Evolutionary conservation across 1,140 invertebrate genomes (phyloP), one percentile per base, ranked within the genome.

Genomic region (Drosophila erecta): DNA sequence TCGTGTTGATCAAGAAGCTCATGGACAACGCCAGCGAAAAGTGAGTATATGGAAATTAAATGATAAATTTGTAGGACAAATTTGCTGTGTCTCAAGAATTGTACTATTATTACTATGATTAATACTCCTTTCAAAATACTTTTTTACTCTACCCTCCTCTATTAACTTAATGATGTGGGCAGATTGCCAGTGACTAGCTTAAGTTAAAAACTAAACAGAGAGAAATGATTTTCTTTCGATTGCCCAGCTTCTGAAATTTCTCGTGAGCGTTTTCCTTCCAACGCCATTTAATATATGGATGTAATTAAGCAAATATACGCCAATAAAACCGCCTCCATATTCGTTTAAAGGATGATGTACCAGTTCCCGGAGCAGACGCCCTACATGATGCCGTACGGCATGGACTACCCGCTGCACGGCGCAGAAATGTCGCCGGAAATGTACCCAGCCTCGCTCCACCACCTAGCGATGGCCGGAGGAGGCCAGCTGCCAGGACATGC

Each of bases 1-100:
- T 93, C 50, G 93, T 95, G 81, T 93, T 94, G 6, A 79, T 94
- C 22, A 94, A 94, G 83, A 95, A 94, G 71, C 84, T 94, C 12
- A 94, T 94, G 85, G 93, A 94, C 40, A 91, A 90, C 27, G 91
- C 86, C 14, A 84, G 74, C 20, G 89, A 92, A 67, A 92, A 91
- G 90, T 91, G 43, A 78, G 83, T 61, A 38, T 2, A 30, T 1
- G 11, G 4, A 27, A 20, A 14, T 0, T 24, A 17, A 14, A 20
- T 12, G 7, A 20, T 5, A 37, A 51, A 20, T 2, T 17, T 17
- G 1, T n/a, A 17, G n/a, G 7, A 3, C 2, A 7, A 8, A 41
- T 17, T 41, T 40, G 4, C 24, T 4, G 24, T 24, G 24, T 24
- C 24, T 4, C 24, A 5, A 5, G 22, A 24, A 24, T 4, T 4